These are phyloP conservation scores for Torymus texanus DNA, from an alignment of 2,888 invertebrate genomes.

Conservation along the genomic window DNA sequence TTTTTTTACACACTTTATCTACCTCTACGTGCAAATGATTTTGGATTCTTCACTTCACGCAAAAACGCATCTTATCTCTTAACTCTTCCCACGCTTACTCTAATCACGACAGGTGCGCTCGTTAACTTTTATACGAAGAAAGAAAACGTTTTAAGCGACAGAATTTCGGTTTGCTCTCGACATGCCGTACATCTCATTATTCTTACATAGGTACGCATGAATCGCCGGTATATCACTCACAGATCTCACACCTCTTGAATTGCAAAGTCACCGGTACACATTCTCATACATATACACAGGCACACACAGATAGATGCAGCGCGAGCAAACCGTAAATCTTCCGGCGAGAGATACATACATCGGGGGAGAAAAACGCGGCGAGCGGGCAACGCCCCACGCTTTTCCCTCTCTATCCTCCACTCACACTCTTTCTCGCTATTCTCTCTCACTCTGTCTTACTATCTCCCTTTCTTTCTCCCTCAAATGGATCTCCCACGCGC, in stretches of 20 bases:
- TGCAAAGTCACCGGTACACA: conserved; percentile 1
- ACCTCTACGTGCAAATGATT: conserved; percentile 51
- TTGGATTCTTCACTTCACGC: conserved; percentile 34
- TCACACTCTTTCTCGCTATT: too few relatives aligned
- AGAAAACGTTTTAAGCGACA: too few relatives aligned
- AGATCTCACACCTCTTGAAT: conserved; percentile 24
- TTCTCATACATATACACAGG: too few relatives aligned
- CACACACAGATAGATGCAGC: neutral
- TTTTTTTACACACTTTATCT: conserved; percentile 40
- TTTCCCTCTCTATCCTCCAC: conserved; percentile 8
- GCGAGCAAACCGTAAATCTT: conserved; percentile 49
- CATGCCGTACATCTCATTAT: too few relatives aligned
- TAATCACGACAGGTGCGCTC: too few relatives aligned
- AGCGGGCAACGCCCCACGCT: conserved; percentile 47
- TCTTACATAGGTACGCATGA: too few relatives aligned
- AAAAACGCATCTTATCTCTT: conserved; percentile 6
- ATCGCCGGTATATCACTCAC: neutral
- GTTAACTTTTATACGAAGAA: too few relatives aligned
- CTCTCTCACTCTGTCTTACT: neutral
- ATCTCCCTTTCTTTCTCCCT: conserved; percentile 16
- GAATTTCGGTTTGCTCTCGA: too few relatives aligned
- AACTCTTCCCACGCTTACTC: neutral
- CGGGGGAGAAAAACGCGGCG: neutral
- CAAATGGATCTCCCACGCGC: conserved; percentile 49
- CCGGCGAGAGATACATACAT: conserved; percentile 18